Percentiles rank a stretch among this genome's conserved stretches.
Conservation (phyloP, 2,113 vertebrate genomes). For the Camelus bactrianus region DNA sequence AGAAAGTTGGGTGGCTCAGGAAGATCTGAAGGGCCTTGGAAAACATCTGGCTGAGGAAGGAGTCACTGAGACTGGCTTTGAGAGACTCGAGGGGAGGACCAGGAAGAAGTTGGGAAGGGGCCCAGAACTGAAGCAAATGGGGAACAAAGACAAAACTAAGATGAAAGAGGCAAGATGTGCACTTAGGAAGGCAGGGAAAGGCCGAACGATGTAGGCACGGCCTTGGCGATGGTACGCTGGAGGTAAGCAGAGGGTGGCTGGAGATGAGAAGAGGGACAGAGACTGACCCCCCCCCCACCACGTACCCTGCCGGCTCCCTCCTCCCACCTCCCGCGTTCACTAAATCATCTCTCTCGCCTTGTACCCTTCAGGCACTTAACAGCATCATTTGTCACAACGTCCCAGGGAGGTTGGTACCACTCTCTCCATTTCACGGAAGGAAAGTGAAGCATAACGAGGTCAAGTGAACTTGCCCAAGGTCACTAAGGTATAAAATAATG, state of each 20-base stretch:
- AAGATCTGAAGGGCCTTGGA: neutral
- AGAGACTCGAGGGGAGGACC: neutral
- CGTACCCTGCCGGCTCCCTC: accelerated
- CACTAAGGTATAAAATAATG: neutral
- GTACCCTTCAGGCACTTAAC: accelerated
- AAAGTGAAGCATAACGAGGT: neutral
- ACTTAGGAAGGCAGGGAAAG: neutral
- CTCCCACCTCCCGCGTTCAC: neutral
- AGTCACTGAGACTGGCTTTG: neutral
- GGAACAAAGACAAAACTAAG: neutral
- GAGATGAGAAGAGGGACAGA: neutral
- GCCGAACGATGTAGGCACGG: accelerated
- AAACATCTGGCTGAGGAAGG: neutral
- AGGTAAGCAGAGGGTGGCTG: neutral
- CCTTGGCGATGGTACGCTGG: accelerated
- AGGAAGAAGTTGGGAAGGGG: neutral
- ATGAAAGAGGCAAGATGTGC: neutral
- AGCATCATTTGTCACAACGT: neutral
- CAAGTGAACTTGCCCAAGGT: neutral
- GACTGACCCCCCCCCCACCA: too few relatives aligned
- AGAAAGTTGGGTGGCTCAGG: neutral
- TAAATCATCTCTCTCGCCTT: accelerated
- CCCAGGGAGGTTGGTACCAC: accelerated
- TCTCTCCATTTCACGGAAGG: neutral
- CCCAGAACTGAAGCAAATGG: accelerated